phyloP scores from a whole-genome alignment of 2,113 vertebrate species.

The Sigmodon hispidus region DNA sequence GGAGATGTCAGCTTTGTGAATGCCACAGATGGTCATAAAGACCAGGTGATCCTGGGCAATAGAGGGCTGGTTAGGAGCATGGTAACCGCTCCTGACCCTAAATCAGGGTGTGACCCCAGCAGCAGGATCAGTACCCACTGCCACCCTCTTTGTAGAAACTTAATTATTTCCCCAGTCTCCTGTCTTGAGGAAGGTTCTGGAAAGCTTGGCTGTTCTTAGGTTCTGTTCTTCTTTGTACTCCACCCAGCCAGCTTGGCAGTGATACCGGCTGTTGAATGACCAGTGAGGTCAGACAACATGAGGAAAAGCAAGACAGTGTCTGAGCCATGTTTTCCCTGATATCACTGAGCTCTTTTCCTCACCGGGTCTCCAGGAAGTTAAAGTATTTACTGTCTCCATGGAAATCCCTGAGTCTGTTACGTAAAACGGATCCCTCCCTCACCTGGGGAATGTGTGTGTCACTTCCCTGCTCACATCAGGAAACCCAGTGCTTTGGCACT shows the following conservation, averaged over 20 bases:
- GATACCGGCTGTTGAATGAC: not conserved
- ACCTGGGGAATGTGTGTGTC: constrained; percentile 83
- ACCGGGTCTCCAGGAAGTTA: constrained; percentile 83
- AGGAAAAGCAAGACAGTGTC: constrained; percentile 59
- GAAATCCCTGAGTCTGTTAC: constrained; percentile 60
- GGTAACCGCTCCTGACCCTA: not conserved
- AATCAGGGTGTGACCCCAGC: not conserved
- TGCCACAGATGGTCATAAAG: not conserved
- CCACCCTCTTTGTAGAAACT: not conserved
- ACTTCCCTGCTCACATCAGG: not conserved
- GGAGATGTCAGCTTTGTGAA: not conserved
- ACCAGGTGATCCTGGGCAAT: not conserved
- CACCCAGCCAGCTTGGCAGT: not conserved
- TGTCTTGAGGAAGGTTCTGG: not conserved
- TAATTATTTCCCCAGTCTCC: not conserved
- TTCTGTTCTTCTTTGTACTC: not conserved
- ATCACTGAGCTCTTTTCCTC: constrained; percentile 80
- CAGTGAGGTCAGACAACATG: constrained; percentile 58
- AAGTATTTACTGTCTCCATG: constrained; percentile 77
- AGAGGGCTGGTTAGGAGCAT: not conserved
- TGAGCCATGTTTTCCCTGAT: constrained; percentile 73
- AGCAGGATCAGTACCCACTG: not conserved
- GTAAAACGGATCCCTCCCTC: constrained; percentile 79
- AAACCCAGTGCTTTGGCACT: not conserved
- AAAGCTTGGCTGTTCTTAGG: not conserved